Percentiles rank a stretch among this genome's conserved stretches.
Evolutionary conservation across 2,113 vertebrate species (phyloP).

Genomic region (Castor canadensis): DNA sequence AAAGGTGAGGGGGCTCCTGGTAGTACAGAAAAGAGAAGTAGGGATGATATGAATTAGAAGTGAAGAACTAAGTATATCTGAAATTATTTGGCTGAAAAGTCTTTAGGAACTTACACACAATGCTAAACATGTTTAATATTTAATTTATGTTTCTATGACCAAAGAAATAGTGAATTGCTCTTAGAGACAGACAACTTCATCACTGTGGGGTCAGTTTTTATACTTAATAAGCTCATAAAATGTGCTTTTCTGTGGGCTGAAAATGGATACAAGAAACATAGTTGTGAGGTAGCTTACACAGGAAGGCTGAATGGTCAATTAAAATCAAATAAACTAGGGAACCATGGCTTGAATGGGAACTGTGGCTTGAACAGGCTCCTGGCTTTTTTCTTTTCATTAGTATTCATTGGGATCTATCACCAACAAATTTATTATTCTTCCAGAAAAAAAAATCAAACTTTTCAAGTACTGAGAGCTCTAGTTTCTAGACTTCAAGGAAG

Average conservation of each 20-base stretch:
- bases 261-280: background rate
- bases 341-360: background rate
- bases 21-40: background rate
- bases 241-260: background rate
- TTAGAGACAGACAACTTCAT: background rate
- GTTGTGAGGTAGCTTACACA: background rate
- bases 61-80: background rate
- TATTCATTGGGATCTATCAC: background rate
- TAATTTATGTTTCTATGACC: background rate
- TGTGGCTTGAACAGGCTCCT: background rate
- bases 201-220: background rate
- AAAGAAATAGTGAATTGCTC: background rate
- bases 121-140: background rate
- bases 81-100: background rate
- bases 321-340: background rate
- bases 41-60: background rate
- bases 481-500: conserved; percentile 5
- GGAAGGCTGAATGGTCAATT: background rate
- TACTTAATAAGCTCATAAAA: background rate
- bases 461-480: background rate
- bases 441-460: background rate
- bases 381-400: background rate
- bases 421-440: background rate
- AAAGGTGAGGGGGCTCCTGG: background rate
- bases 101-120: background rate